Base-by-base conservation (phyloP, 2,797 vertebrate genomes). In the Onychomys leucogaster region DNA sequence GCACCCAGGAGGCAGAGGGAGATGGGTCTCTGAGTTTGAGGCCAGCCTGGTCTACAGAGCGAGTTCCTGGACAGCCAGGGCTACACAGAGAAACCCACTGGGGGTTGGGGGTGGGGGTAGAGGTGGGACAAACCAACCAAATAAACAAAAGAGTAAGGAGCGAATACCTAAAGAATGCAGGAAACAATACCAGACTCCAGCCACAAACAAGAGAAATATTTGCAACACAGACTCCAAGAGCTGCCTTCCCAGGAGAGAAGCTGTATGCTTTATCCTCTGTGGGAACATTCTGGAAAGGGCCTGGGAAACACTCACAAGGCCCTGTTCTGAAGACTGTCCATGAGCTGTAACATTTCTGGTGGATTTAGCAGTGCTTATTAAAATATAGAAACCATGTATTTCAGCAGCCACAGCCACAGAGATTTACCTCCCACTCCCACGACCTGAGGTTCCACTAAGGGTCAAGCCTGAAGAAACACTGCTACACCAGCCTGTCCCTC, bases 381-480 rank as follows among this genome's bases (percentile, higher is more conserved):
- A 46, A 81, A 65, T 27, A 27, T 5, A 77, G 94, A 87, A 95
- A 96, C 71, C 13, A 25, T 3, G 12, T 37, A 65, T 81, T 80
- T 94, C 84, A 65, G 55, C 43, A 77, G 75, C 27, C 43, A 46
- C 49, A 34, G 55, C 46, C 81, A 82, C 73, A 55, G 41, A 86
- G 84, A 94, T 85, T 87, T 46, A 6, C 29, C 55, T 25, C 41
- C 29, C 0, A 63, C 67, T 73, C 77, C 96, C 61, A 12, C 1
- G 0, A 13, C 3, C 52, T 1, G 4, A 96, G 37, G 25, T 25
- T 59, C 63, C 0, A 1, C 29, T 76, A 3, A 29, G 90, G 32
- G 90, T 59, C 86, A 91, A 83, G 57, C 19, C 34, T 89, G 7
- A 61, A 52, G 84, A 77, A 90, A 88, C 32, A n/a, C 55, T 21